Evolutionary conservation across 1,140 invertebrate species (phyloP).

Genomic region (Doryteuthis pealeii): DNA sequence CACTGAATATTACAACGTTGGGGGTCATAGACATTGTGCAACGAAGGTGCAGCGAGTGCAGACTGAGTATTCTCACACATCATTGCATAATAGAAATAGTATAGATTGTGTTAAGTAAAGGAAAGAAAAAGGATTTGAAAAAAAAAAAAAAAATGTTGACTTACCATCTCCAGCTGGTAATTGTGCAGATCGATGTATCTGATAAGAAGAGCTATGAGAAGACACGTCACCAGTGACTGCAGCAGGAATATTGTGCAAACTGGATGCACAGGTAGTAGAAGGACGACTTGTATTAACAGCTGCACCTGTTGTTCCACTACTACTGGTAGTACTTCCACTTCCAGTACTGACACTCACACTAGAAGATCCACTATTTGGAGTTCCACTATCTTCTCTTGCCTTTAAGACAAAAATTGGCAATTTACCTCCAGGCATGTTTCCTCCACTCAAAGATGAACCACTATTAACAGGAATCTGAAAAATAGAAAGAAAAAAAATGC

Average conservation of each 20-base stretch:
- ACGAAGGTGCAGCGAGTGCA: no score
- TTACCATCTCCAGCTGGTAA: slow-evolving; percentile 3
- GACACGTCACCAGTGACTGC: slow-evolving; percentile 1
- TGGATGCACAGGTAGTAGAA: slow-evolving; percentile 15
- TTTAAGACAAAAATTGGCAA: slow-evolving; percentile 28
- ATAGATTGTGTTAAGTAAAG: no score
- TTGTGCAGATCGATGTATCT: not conserved
- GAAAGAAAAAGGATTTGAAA: no score
- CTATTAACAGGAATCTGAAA: not conserved
- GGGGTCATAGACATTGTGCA: no score
- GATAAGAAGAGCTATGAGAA: slow-evolving; percentile 7
- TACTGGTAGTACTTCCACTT: not conserved
- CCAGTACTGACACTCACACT: not conserved
- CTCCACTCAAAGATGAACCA: not conserved
- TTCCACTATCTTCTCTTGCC: slow-evolving; percentile 22
- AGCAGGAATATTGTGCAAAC: slow-evolving; percentile 13
- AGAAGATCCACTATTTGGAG: not conserved
- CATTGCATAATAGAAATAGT: no score
- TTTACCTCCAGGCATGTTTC: not conserved
- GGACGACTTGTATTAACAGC: slow-evolving; percentile 1
- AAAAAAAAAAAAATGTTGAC: not conserved
- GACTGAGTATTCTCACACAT: no score
- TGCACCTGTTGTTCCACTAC: not conserved
- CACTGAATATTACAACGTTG: no score
- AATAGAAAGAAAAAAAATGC: not conserved